Conservation (phyloP, 2,888 invertebrate species). For the Oscheius onirici region DNA sequence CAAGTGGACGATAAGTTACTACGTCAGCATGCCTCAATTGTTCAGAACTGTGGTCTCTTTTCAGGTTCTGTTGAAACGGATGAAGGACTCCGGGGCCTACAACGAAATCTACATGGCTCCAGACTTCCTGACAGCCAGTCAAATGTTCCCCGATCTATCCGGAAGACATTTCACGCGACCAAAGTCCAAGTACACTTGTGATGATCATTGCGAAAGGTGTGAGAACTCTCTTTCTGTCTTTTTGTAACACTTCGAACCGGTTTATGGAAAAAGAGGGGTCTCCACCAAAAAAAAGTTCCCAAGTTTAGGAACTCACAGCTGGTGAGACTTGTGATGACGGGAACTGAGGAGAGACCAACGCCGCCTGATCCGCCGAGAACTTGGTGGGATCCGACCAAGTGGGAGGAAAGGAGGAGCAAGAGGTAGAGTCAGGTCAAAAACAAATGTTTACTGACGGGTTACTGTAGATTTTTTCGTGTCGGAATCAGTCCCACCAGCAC, state of each 20-base stretch:
- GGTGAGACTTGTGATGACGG: conserved; percentile 31
- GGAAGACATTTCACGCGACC: conserved; percentile 31
- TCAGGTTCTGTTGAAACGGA: conserved; percentile 30
- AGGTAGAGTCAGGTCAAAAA: conserved; percentile 14
- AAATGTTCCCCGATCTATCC: conserved; percentile 51
- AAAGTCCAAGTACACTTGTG: conserved; percentile 28
- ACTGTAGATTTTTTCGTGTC: no score
- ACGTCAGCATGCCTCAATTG: no score
- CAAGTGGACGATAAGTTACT: no score
- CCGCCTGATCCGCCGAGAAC: conserved; percentile 30
- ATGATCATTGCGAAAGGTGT: conserved; percentile 35
- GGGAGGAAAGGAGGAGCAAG: conserved; percentile 22
- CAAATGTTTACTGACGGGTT: no score
- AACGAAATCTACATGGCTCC: conserved; percentile 57
- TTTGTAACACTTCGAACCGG: background rate
- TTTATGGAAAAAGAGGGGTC: background rate
- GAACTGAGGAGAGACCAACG: conserved; percentile 17
- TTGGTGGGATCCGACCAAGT: conserved; percentile 34
- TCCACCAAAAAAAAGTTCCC: background rate
- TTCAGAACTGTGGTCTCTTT: background rate
- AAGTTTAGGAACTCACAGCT: conserved; percentile 24
- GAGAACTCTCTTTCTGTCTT: background rate
- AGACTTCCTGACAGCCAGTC: conserved; percentile 46
- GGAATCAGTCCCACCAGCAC: no score
- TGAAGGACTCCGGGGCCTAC: conserved; percentile 49